phyloP scores from a whole-genome alignment of 2,888 invertebrate species.

The Andrena chrysosceles region DNA sequence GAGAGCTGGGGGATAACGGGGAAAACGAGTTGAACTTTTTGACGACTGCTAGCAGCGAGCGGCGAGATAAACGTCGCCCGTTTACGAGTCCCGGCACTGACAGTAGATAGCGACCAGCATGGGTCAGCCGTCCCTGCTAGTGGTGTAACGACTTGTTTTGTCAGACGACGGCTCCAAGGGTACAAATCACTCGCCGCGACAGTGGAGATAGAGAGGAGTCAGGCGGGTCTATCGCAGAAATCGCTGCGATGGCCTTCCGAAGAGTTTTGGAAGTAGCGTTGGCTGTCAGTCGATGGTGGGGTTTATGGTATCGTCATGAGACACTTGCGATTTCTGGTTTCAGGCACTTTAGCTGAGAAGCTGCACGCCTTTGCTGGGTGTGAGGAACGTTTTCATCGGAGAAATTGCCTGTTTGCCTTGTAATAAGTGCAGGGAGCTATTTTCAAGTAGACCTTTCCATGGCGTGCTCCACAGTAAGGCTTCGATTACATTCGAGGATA shows the following conservation, averaged over 20 bases:
- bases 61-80: conserved; percentile 69
- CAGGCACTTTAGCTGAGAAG: too few relatives aligned
- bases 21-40: conserved; percentile 72
- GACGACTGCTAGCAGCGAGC: conserved; percentile 64
- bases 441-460: not conserved
- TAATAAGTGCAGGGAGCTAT: too few relatives aligned
- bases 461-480: not conserved
- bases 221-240: conserved; percentile 47
- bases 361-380: too few relatives aligned
- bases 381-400: too few relatives aligned
- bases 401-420: too few relatives aligned
- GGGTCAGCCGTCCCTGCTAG: conserved; percentile 63
- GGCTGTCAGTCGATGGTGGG: not conserved
- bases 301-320: not conserved
- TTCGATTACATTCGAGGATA: conserved; percentile 46
- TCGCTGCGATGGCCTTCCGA: conserved; percentile 54
- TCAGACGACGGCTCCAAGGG: conserved; percentile 63
- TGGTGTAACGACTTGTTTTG: conserved; percentile 71
- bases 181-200: conserved; percentile 68
- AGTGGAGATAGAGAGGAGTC: not conserved
- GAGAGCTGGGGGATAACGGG: conserved; percentile 52
- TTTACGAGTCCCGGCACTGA: conserved; percentile 66
- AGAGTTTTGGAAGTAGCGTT: conserved; percentile 3
- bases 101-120: conserved; percentile 63
- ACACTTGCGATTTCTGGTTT: too few relatives aligned